Conservation (phyloP, 2,797 vertebrate species). For the Gymnothorax javanicus region DNA sequence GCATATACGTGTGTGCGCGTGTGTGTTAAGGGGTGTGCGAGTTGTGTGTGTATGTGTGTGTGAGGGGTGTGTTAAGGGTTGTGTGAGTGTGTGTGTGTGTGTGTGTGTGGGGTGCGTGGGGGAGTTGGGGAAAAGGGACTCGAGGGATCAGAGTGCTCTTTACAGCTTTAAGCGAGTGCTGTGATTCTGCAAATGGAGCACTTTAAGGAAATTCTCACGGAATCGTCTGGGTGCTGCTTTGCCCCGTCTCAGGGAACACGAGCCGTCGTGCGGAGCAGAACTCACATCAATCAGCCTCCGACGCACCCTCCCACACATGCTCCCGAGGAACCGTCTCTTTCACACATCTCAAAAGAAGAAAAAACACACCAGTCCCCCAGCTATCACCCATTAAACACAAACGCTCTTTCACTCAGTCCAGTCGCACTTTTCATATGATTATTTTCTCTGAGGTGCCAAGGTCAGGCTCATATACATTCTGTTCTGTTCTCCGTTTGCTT, state of each 20-base stretch:
- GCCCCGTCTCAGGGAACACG: neutral
- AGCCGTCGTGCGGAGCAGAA: neutral
- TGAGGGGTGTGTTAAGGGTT: too few species aligned
- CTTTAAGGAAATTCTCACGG: slow-evolving; percentile 66
- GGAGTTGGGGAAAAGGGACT: too few species aligned
- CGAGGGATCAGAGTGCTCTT: slow-evolving; percentile 70
- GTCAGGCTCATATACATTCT: neutral
- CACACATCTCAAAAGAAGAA: neutral
- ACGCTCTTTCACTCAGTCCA: slow-evolving; percentile 1
- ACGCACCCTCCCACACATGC: neutral
- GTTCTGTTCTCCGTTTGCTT: neutral
- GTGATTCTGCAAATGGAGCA: slow-evolving; percentile 78
- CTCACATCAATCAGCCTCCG: slow-evolving; percentile 8
- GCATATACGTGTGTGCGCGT: too few species aligned
- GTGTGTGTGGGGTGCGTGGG: neutral
- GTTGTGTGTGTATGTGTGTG: too few species aligned
- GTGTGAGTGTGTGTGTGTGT: too few species aligned
- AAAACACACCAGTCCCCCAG: neutral
- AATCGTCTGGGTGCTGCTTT: slow-evolving; percentile 62
- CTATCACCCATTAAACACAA: neutral
- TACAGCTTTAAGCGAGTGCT: slow-evolving; percentile 73
- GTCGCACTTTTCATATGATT: neutral
- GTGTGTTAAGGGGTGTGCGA: too few species aligned
- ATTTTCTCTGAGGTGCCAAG: neutral
- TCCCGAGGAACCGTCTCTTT: neutral